These are phyloP conservation scores for Lagorchestes hirsutus DNA, from an alignment of 2,797 vertebrate genomes.

Conservation along the genomic window DNA sequence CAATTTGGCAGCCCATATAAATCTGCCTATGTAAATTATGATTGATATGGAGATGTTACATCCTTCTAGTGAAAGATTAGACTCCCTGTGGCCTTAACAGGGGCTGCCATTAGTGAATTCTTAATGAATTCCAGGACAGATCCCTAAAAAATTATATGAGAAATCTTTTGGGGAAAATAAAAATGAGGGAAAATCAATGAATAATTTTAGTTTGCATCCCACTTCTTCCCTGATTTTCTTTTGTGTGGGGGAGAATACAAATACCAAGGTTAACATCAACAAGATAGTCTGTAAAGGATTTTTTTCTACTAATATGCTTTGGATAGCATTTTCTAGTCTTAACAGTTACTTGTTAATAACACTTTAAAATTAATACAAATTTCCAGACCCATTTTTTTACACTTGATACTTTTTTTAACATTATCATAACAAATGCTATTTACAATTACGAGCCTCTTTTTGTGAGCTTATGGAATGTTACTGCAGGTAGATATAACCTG, in stretches of 20 bases:
- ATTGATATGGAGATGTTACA: background rate
- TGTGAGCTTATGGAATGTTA: background rate
- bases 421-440: constrained; percentile 8
- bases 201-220: constrained; percentile 5
- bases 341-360: constrained; percentile 28
- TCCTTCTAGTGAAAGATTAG: background rate
- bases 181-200: background rate
- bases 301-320: background rate
- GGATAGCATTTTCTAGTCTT: background rate
- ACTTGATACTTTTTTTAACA: constrained; percentile 30
- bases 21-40: background rate
- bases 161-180: no score
- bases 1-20: background rate
- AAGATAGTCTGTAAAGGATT: background rate
- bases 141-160: background rate
- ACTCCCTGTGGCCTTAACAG: background rate
- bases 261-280: constrained; percentile 17
- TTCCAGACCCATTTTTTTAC: constrained; percentile 26
- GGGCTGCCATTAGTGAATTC: background rate
- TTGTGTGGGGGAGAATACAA: background rate
- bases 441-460: background rate
- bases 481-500: background rate
- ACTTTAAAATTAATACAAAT: background rate
- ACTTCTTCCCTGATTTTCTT: background rate
- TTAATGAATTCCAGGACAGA: background rate